These are phyloP conservation scores for Pionites leucogaster DNA, from an alignment of 2,113 vertebrate genomes.

Conservation along the genomic window DNA sequence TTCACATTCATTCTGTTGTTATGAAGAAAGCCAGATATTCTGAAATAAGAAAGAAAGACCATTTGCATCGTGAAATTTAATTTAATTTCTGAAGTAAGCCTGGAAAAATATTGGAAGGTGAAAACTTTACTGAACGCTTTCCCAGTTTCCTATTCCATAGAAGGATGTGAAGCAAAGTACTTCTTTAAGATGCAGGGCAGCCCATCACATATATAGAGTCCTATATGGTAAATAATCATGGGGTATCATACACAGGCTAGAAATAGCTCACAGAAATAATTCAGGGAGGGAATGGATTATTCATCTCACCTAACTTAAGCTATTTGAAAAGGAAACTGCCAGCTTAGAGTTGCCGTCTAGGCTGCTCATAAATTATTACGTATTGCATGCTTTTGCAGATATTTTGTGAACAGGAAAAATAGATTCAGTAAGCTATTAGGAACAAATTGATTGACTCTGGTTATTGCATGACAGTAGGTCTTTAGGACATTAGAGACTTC, in stretches of 20 bases:
- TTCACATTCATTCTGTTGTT: accelerated
- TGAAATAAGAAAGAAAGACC: not conserved
- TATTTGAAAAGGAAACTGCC: not conserved
- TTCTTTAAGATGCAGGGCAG: not conserved
- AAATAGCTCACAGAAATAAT: not conserved
- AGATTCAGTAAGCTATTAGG: not conserved
- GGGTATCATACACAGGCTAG: not conserved
- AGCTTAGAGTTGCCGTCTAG: not conserved
- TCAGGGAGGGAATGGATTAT: not conserved
- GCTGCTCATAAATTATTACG: not conserved
- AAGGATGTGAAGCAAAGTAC: not conserved
- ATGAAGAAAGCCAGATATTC: not conserved
- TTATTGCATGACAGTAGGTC: not conserved
- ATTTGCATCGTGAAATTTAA: not conserved
- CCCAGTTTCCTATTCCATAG: not conserved
- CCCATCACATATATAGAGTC: not conserved
- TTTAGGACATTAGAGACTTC: not conserved
- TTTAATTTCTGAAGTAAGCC: not conserved
- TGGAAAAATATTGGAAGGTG: not conserved
- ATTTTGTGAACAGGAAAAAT: not conserved
- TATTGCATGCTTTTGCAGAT: not conserved
- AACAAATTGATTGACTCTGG: not conserved
- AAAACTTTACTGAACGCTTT: not conserved
- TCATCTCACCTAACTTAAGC: not conserved
- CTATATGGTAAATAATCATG: not conserved